Evolutionary conservation across 2,888 invertebrate genomes (phyloP).

Genomic region (Hanleya hanleyi): DNA sequence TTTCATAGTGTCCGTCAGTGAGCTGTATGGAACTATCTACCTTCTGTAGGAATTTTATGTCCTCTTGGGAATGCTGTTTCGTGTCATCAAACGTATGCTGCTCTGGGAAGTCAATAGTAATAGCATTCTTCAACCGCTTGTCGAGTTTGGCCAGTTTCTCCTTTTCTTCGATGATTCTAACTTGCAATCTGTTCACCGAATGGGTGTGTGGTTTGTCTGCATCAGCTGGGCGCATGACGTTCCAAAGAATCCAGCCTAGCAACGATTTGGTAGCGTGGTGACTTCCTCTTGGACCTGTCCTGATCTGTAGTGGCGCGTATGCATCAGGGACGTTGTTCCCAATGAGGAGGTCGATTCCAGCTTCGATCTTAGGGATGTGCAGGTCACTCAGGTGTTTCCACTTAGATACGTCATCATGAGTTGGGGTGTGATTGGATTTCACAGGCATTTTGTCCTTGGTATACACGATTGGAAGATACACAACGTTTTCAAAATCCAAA

Average conservation of each 20-base stretch:
- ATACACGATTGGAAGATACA: slow-evolving; percentile 27
- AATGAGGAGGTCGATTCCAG: slow-evolving; percentile 17
- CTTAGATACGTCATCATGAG: slow-evolving; percentile 21
- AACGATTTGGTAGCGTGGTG: slow-evolving; percentile 22
- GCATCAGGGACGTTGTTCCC: slow-evolving; percentile 24
- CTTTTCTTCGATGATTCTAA: no score
- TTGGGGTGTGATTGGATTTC: slow-evolving; percentile 21
- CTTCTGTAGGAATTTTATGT: no score
- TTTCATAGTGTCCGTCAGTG: no score
- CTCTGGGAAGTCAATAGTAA: no score
- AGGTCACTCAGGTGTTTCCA: slow-evolving; percentile 29
- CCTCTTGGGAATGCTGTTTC: no score
- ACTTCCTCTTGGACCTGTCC: slow-evolving; percentile 20
- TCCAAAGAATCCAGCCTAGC: slow-evolving; percentile 29
- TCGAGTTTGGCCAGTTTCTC: no score
- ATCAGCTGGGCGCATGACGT: slow-evolving; percentile 7
- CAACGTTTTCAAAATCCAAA: slow-evolving; percentile 6
- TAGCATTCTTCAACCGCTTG: no score
- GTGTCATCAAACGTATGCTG: no score
- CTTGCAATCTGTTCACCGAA: no score
- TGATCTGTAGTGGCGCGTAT: slow-evolving; percentile 18
- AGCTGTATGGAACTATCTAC: no score
- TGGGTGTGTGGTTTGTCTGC: no score
- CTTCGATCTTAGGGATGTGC: slow-evolving; percentile 19
- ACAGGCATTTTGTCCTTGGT: slow-evolving; percentile 32